phyloP scores from a whole-genome alignment of 2,113 vertebrate genomes.

The Myodes glareolus region DNA sequence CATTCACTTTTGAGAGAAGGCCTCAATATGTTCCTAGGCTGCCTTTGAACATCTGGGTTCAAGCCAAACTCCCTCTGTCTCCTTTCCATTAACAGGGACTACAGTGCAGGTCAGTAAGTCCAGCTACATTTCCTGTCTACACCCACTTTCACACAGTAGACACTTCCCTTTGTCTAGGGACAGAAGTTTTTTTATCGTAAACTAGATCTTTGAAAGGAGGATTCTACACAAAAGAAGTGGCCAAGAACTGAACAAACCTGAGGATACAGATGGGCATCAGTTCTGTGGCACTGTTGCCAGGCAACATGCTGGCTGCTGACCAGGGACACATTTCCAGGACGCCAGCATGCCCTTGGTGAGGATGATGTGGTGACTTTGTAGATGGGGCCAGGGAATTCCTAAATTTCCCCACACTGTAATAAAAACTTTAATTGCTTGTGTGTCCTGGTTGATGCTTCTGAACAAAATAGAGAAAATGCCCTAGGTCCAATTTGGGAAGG shows the following conservation, averaged over 20 bases:
- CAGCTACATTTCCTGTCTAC: not conserved
- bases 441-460: not conserved
- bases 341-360: not conserved
- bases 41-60: not conserved
- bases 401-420: not conserved
- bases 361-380: not conserved
- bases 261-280: not conserved
- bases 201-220: not conserved
- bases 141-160: not conserved
- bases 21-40: not conserved
- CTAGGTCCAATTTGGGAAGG: not conserved
- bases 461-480: not conserved
- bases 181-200: not conserved
- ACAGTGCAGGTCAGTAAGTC: no score
- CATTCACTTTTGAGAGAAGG: not conserved
- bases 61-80: not conserved
- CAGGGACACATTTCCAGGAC: not conserved
- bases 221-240: not conserved
- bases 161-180: not conserved
- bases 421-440: constrained; percentile 2
- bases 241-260: not conserved
- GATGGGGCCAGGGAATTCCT: not conserved
- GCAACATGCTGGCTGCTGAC: not conserved
- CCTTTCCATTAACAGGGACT: not conserved
- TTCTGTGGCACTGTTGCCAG: not conserved